Evolutionary conservation across 2,113 vertebrate genomes (phyloP), one percentile per base, ranked within the genome.

Genomic region (Pitta sordida): DNA sequence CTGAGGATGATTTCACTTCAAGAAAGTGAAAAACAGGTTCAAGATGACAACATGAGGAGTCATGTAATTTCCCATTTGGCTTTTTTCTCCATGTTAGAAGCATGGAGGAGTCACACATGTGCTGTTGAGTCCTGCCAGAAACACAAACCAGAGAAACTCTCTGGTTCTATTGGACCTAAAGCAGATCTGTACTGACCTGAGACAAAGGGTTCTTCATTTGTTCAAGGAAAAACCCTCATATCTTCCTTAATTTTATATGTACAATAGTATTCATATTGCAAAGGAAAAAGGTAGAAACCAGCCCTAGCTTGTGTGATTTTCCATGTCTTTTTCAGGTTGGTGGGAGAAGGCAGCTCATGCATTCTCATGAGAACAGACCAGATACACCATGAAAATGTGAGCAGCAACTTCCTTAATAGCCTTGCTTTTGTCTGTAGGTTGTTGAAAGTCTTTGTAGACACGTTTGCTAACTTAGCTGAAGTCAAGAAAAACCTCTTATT

Each of bases 71-170:
- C 36, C 4, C 53, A 22, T 73, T 60, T 39, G 4, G 16, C 36
- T 79, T 29, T 19, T 22, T 91, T 59, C 34, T 48, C 30, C 13
- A 2, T 44, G 39, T 44, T 30, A 48, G 59, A 32, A 51, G 65
- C 0, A 0, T 4, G 32, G 30, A 46, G 52, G 52, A 60, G 41
- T 56, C 44, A 13, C 32, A 37, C 26, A 3, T 1, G 5, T 56
- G 23, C 21, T 4, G 3, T 70, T 27, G 75, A 37, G 37, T 51
- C 56, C 62, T 13, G 21, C 24, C 68, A 58, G 55, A 22, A 59
- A 5, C 39, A 43, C n/a, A 65, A 32, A 55, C 6, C 56, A 27
- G 41, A 29, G 8, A 29, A 67, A 26, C 41, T 39, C 49, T 78
- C 60, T 27, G 62, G 20, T 23, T 77, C 59, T 2, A 1, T 5